Evolutionary conservation across 2,888 invertebrate species (phyloP).

Genomic region (Chaetogeoica ovagalla): DNA sequence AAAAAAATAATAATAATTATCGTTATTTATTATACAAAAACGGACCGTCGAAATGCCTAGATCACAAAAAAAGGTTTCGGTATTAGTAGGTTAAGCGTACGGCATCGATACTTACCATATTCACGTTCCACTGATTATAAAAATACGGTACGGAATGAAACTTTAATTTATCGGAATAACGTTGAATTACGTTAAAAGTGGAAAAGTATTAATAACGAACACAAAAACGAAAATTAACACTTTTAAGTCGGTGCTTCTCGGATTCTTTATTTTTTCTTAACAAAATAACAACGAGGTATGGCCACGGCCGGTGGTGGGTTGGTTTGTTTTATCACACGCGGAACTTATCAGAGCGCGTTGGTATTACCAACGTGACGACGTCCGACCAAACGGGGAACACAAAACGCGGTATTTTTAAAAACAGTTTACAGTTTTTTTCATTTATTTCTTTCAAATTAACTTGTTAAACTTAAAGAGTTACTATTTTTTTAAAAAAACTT

Average conservation of each 20-base stretch:
- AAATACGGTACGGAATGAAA: background rate
- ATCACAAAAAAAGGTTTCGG: no score
- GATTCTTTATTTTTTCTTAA: background rate
- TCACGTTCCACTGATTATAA: background rate
- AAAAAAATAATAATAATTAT: background rate
- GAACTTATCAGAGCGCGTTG: constrained; percentile 4
- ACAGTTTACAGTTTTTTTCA: background rate
- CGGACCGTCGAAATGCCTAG: background rate
- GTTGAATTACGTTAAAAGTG: background rate
- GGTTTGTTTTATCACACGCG: constrained; percentile 6
- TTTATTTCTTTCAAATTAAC: no score
- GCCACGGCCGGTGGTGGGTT: background rate
- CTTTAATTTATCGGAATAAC: background rate
- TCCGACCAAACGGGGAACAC: background rate
- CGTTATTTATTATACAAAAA: background rate
- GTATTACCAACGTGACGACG: background rate
- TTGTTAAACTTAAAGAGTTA: no score
- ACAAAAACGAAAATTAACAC: background rate
- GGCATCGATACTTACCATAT: constrained; percentile 28
- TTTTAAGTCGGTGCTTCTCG: background rate
- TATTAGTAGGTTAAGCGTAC: constrained; percentile 30
- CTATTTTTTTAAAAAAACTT: no score
- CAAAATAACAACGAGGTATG: constrained; percentile 27
- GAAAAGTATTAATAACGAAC: background rate
- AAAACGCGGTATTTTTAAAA: background rate